Conservation (phyloP, 2,113 vertebrate species). For the Hydropotes inermis region DNA sequence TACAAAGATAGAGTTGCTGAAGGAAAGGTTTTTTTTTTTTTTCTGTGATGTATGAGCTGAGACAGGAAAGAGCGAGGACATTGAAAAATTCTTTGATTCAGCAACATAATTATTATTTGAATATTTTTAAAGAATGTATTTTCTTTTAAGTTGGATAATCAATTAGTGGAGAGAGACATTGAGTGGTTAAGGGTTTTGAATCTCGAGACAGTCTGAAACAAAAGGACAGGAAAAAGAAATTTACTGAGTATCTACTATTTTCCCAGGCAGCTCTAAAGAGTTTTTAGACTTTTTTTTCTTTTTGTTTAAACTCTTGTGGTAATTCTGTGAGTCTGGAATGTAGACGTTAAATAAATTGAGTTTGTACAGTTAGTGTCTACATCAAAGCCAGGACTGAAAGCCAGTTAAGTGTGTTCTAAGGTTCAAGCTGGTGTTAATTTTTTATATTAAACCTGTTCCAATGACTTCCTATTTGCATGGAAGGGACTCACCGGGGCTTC, state of each 20-base stretch:
- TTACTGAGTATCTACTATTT: not conserved
- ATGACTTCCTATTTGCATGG: not conserved
- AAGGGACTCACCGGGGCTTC: not conserved
- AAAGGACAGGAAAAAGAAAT: not conserved
- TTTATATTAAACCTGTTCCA: not conserved
- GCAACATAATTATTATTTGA: not conserved
- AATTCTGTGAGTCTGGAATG: not conserved
- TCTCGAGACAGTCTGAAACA: not conserved
- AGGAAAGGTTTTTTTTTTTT: not conserved
- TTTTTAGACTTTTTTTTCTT: slow-evolving; percentile 2
- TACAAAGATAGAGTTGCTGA: not conserved
- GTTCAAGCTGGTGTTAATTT: not conserved
- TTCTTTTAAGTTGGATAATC: slow-evolving; percentile 19
- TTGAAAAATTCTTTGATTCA: slow-evolving; percentile 34
- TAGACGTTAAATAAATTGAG: not conserved
- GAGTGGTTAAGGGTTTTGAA: not conserved
- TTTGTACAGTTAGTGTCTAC: not conserved
- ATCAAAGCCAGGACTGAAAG: not conserved
- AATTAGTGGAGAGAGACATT: not conserved
- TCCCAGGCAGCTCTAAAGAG: not conserved
- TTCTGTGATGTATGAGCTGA: not conserved
- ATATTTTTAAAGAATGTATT: slow-evolving; percentile 31
- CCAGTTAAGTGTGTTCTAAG: not conserved
- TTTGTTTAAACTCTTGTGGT: not conserved
- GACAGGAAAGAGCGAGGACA: not conserved